phyloP scores from a whole-genome alignment of 2,797 vertebrate genomes.

The Silurus aristotelis region DNA sequence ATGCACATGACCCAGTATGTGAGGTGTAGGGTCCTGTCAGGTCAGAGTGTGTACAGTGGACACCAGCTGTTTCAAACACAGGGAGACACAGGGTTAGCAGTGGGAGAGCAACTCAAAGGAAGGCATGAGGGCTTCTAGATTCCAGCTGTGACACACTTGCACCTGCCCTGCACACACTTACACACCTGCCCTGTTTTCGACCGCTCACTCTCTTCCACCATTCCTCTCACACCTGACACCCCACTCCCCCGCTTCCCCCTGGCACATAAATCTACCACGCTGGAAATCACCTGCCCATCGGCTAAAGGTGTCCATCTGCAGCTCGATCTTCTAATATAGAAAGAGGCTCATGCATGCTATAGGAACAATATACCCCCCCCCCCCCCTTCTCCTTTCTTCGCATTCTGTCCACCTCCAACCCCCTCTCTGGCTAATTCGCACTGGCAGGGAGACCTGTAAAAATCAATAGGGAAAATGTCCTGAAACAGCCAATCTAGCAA shows the following conservation, averaged over 20 bases:
- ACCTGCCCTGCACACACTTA: slow-evolving; percentile 58
- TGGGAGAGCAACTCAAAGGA: slow-evolving; percentile 49
- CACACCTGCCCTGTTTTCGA: slow-evolving; percentile 51
- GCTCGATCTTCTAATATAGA: slow-evolving; percentile 44
- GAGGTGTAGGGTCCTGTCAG: slow-evolving; percentile 40
- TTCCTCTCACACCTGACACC: slow-evolving; percentile 27
- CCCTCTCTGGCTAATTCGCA: slow-evolving; percentile 62
- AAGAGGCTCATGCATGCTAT: slow-evolving; percentile 13
- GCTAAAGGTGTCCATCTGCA: slow-evolving; percentile 43
- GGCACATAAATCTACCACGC: slow-evolving; percentile 6
- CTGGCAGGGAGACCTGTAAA: slow-evolving; percentile 72
- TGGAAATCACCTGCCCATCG: slow-evolving; percentile 41
- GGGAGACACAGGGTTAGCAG: slow-evolving; percentile 54
- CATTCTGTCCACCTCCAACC: slow-evolving; percentile 40
- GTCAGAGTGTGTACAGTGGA: slow-evolving; percentile 47
- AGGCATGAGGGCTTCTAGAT: slow-evolving; percentile 54
- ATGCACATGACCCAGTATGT: slow-evolving; percentile 45
- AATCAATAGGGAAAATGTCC: slow-evolving; percentile 77
- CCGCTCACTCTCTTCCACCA: slow-evolving; percentile 32
- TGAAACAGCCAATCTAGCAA: slow-evolving; percentile 74
- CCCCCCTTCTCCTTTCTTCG: slow-evolving; percentile 9
- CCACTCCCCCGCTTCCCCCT: neutral
- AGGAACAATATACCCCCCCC: slow-evolving; percentile 27
- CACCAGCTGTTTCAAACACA: slow-evolving; percentile 61
- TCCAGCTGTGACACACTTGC: slow-evolving; percentile 59